phyloP scores from a whole-genome alignment of 2,797 vertebrate genomes.

The Siniperca scherzeri region DNA sequence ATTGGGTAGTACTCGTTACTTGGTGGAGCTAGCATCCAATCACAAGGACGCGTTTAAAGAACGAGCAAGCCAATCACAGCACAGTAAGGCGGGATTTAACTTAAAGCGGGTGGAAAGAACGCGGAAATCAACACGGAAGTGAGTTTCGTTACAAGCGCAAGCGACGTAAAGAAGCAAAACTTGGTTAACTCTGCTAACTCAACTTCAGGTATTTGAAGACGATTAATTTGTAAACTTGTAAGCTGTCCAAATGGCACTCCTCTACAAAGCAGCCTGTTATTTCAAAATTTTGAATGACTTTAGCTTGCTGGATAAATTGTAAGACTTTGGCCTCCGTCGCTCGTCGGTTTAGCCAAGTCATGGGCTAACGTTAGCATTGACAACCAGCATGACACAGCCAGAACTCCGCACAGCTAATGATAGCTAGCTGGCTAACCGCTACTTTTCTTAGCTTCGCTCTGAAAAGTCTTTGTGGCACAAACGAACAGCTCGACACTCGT shows the following conservation, averaged over 20 bases:
- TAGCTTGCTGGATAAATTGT: fast-evolving
- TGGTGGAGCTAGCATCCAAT: no score
- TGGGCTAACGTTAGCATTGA: slow-evolving; percentile 75
- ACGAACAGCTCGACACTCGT: fast-evolving
- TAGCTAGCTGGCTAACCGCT: slow-evolving; percentile 18
- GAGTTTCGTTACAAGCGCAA: not conserved
- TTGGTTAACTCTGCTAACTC: not conserved
- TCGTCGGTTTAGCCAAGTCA: slow-evolving; percentile 72
- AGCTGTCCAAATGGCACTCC: fast-evolving
- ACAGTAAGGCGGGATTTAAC: no score
- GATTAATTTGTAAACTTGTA: fast-evolving
- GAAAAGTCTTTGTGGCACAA: slow-evolving; percentile 7
- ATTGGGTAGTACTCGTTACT: no score
- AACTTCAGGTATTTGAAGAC: slow-evolving; percentile 53
- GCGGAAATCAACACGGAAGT: slow-evolving; percentile 22
- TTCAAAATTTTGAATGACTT: not conserved
- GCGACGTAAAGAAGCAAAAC: slow-evolving; percentile 14
- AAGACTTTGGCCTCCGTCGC: slow-evolving; percentile 2
- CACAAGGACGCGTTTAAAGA: no score
- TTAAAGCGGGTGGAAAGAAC: no score
- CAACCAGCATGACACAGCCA: not conserved
- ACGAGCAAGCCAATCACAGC: no score
- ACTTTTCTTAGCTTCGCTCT: slow-evolving; percentile 14
- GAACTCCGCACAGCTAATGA: not conserved
- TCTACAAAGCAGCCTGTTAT: fast-evolving